Evolutionary conservation across 1,140 invertebrate genomes (phyloP).

Genomic region (Globodera rostochiensis): DNA sequence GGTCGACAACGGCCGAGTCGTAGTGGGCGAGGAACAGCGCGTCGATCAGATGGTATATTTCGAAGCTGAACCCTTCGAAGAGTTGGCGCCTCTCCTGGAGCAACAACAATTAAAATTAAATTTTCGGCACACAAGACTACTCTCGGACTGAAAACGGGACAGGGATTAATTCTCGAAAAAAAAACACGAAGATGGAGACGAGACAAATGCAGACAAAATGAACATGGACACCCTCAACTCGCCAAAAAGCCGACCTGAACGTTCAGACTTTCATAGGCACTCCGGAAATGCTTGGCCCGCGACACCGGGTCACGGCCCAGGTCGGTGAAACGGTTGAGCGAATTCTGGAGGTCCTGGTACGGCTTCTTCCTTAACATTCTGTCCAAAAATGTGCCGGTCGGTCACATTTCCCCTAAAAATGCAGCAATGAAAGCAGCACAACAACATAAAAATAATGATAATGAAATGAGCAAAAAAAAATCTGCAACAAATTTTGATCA

Average conservation of each 20-base stretch:
- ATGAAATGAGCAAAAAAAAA: too few relatives aligned
- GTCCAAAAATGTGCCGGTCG: neutral
- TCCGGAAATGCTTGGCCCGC: constrained; percentile 58
- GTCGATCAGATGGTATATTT: constrained; percentile 63
- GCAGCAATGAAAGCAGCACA: too few relatives aligned
- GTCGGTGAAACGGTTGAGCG: constrained; percentile 58
- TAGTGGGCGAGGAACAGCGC: constrained; percentile 49
- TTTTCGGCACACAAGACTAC: neutral
- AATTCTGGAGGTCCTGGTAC: constrained; percentile 53
- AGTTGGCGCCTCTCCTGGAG: constrained; percentile 63
- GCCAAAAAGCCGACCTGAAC: constrained; percentile 37
- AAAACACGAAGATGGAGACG: neutral
- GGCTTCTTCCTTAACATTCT: constrained; percentile 63
- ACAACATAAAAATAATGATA: too few relatives aligned
- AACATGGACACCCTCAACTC: neutral
- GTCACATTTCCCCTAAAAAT: too few relatives aligned
- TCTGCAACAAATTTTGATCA: too few relatives aligned
- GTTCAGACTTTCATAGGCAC: constrained; percentile 52
- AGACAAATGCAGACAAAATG: neutral
- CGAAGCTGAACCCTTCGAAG: constrained; percentile 61
- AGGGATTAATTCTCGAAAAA: neutral
- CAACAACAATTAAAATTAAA: constrained; percentile 8
- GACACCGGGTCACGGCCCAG: constrained; percentile 53
- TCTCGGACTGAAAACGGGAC: neutral
- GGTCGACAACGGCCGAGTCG: constrained; percentile 41